These are phyloP conservation scores for Cyrtodaria siliqua DNA, from an alignment of 2,888 invertebrate species.

Conservation along the genomic window DNA sequence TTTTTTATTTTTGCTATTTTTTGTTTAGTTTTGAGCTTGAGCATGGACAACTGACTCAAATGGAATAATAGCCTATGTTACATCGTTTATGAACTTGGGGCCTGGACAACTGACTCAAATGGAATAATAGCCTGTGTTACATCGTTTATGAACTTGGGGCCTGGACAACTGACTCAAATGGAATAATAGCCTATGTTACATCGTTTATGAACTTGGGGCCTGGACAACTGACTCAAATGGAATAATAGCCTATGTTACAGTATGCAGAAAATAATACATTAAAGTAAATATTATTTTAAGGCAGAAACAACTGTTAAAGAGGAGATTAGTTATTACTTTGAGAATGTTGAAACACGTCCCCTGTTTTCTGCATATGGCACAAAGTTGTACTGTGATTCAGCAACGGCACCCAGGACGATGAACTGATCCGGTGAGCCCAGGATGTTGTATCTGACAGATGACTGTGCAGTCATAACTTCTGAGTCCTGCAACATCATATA, in stretches of 20 bases:
- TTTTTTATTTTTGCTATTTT: too few relatives aligned
- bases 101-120: too few relatives aligned
- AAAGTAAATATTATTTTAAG: neutral
- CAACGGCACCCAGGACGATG: constrained; percentile 68
- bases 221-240: neutral
- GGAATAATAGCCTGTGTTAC: neutral
- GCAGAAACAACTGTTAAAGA: too few relatives aligned
- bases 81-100: too few relatives aligned
- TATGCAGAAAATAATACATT: too few relatives aligned
- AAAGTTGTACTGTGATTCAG: constrained; percentile 68
- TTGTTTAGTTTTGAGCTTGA: too few relatives aligned
- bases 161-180: too few relatives aligned
- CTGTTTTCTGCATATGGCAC: constrained; percentile 55
- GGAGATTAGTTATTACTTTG: constrained; percentile 80
- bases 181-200: neutral
- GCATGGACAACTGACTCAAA: neutral
- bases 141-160: too few relatives aligned
- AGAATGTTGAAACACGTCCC: constrained; percentile 80
- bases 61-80: neutral
- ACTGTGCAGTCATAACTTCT: constrained; percentile 62
- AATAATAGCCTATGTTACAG: neutral
- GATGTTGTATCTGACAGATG: constrained; percentile 67
- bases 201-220: too few relatives aligned
- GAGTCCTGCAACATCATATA: constrained; percentile 29
- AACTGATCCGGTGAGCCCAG: constrained; percentile 67